These are phyloP conservation scores for Myotis yumanensis DNA, from an alignment of 2,113 vertebrate genomes.

Conservation along the genomic window DNA sequence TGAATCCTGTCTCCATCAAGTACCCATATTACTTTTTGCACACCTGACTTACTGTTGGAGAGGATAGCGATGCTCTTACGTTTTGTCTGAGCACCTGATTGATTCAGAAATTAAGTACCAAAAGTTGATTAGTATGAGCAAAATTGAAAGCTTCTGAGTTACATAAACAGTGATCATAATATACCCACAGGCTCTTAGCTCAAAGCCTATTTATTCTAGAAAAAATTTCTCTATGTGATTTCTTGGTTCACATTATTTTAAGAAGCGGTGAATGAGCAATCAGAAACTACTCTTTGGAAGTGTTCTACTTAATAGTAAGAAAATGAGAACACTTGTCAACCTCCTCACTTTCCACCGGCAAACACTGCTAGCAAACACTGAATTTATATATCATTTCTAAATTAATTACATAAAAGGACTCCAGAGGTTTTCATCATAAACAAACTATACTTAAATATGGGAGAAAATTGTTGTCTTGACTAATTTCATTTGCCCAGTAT, in stretches of 20 bases:
- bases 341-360: too few relatives aligned
- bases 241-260: slow-evolving; percentile 11
- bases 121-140: slow-evolving; percentile 1
- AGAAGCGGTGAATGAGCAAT: not conserved
- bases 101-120: not conserved
- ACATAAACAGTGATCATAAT: not conserved
- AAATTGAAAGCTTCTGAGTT: not conserved
- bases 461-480: not conserved
- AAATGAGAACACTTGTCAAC: too few relatives aligned
- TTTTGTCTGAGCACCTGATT: not conserved
- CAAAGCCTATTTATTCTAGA: not conserved
- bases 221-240: not conserved
- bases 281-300: too few relatives aligned
- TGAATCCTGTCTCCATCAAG: not conserved
- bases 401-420: too few relatives aligned
- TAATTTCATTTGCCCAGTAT: slow-evolving; percentile 35
- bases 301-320: too few relatives aligned
- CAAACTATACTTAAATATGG: too few relatives aligned
- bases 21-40: not conserved
- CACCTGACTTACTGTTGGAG: not conserved
- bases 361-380: too few relatives aligned
- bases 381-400: too few relatives aligned
- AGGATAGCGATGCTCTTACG: not conserved
- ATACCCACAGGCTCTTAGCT: not conserved
- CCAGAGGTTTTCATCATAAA: too few relatives aligned